Evolutionary conservation across 2,888 invertebrate species (phyloP), one percentile per base, ranked within the genome.

Genomic region (Apamea monoglypha): DNA sequence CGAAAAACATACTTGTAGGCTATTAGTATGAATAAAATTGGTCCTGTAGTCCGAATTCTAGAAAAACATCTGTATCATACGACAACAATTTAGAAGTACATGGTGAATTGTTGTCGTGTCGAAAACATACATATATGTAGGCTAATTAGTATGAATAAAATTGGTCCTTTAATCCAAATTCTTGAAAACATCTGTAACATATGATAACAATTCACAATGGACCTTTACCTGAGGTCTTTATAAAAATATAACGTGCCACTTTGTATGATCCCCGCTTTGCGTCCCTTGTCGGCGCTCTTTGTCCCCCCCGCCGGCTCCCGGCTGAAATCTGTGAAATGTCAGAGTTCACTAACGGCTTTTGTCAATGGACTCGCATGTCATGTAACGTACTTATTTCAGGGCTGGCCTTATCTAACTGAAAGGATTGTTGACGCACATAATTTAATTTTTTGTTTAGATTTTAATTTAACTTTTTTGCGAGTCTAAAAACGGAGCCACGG

Each of bases 321-420:
- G 47, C 56, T 47, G 71, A 74, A 89, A 89, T 89, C 82, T 89
- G 70, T 74, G 61, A 76, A 85, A 89, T 85, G 86, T 80, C 89
- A 84, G 74, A 81, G 83, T 82, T 89, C 80, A 87, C 72, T 61
- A 75, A 73, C 50, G 21, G 74, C 63, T 76, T 73, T 75, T 79
- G 73, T 87, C 74, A 87, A 81, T 89, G 74, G 63, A 69, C 71
- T 66, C 66, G 40, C 36, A 40, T 84, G 68, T 74, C 61, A 78
- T 70, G 80, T 82, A 59, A 78, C 78, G 29, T 14, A 70, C 66
- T 44, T 77, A 82, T 78, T 74, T 76, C 59, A 61, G 80, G 50
- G 7, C 21, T 29, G 40, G 0, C 6, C 16, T 74, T 44, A 67
- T 73, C 69, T 64, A 64, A 67, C 66, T 50, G 12, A 69, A 72